Percentiles rank a stretch among this genome's conserved stretches.
These are phyloP conservation scores for Fukomys damarensis DNA, from an alignment of 2,113 vertebrate genomes.

Conservation along the genomic window DNA sequence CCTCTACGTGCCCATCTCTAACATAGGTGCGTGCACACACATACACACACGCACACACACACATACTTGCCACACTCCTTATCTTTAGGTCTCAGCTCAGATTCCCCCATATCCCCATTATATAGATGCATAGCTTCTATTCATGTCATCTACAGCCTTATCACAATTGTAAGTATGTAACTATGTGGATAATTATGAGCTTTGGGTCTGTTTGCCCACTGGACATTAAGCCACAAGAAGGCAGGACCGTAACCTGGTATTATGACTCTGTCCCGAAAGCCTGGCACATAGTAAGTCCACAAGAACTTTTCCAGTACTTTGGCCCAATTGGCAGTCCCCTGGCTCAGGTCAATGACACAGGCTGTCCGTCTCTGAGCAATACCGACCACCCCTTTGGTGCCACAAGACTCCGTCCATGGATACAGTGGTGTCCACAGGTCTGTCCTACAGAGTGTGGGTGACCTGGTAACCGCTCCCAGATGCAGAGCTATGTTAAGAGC, in stretches of 20 bases:
- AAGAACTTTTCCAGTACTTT: not conserved
- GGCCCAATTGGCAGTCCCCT: not conserved
- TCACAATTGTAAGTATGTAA: not conserved
- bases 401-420: fast-evolving
- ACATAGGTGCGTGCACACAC: not conserved
- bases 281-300: not conserved
- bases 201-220: not conserved
- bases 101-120: not conserved
- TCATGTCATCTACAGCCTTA: not conserved
- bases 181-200: not conserved
- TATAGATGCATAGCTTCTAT: not conserved
- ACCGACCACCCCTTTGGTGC: not conserved
- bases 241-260: not conserved
- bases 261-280: not conserved
- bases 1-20: not conserved
- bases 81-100: not conserved
- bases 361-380: not conserved
- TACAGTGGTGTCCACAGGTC: fast-evolving
- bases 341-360: not conserved
- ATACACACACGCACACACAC: not conserved
- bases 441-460: not conserved
- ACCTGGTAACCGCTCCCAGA: not conserved
- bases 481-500: not conserved
- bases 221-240: not conserved
- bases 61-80: not conserved